Conservation (phyloP, 2,797 vertebrate genomes). For the Mus spretus region DNA sequence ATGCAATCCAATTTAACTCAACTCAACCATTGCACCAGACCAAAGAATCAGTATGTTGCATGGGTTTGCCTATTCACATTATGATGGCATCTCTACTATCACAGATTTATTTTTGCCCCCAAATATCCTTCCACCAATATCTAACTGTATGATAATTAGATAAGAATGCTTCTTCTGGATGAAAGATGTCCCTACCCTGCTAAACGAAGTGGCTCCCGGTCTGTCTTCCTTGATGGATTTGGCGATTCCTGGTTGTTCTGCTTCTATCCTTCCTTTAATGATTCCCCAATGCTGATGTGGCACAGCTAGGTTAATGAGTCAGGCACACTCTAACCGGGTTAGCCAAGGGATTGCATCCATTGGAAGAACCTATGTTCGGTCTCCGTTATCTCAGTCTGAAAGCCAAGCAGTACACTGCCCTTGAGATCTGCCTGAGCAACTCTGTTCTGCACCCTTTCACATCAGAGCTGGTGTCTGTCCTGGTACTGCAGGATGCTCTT, state of each 20-base stretch:
- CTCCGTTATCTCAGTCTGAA: background rate
- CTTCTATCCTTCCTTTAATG: background rate
- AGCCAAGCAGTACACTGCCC: background rate
- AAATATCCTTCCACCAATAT: background rate
- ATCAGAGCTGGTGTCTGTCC: background rate
- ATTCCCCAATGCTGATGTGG: background rate
- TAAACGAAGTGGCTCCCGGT: background rate
- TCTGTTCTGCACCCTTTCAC: background rate
- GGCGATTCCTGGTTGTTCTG: background rate
- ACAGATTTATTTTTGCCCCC: background rate
- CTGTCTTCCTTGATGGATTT: background rate
- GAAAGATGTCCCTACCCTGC: background rate
- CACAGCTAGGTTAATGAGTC: background rate
- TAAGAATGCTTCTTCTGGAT: background rate
- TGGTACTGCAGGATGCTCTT: background rate
- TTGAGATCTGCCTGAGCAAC: background rate
- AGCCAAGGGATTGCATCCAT: background rate
- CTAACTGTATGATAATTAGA: constrained; percentile 22
- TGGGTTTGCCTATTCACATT: background rate
- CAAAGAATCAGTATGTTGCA: background rate
- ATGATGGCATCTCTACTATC: background rate
- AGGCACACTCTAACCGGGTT: background rate
- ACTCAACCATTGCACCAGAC: background rate
- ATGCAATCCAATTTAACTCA: background rate
- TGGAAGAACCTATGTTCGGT: background rate